These are phyloP conservation scores for Sinocyclocheilus anshuiensis DNA, from an alignment of 2,113 vertebrate species.

Conservation along the genomic window DNA sequence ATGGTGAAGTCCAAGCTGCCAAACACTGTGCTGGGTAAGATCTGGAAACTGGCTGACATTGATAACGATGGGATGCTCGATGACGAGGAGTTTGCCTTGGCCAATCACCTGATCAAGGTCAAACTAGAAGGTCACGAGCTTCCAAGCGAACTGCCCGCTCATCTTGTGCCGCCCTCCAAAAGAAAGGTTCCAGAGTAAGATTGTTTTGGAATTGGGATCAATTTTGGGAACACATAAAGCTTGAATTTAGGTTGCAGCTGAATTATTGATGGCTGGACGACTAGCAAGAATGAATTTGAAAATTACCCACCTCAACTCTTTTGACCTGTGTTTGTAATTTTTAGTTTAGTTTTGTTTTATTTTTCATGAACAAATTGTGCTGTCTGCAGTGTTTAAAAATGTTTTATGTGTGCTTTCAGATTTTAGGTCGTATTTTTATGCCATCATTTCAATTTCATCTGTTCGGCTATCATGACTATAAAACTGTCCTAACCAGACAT, in stretches of 20 bases:
- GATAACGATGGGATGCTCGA: constrained; percentile 98
- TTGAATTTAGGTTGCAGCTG: constrained; percentile 12
- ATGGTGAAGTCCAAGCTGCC: constrained; percentile 99
- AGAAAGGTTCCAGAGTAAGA: constrained; percentile 87
- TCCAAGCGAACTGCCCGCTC: constrained; percentile 88
- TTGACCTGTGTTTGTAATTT: constrained; percentile 20
- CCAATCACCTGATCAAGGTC: constrained; percentile 98
- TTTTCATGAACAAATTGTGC: not conserved
- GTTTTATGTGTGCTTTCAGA: not conserved
- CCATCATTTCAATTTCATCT: not conserved
- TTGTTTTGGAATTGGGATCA: constrained; percentile 10
- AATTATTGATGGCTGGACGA: not conserved
- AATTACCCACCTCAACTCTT: constrained; percentile 21
- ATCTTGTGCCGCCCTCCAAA: constrained; percentile 94
- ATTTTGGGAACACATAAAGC: constrained; percentile 22
- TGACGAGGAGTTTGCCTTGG: constrained; percentile 96
- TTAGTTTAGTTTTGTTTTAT: not conserved
- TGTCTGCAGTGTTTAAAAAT: not conserved
- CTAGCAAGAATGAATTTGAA: not conserved
- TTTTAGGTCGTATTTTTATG: not conserved
- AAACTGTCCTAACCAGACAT: not conserved
- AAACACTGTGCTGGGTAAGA: constrained; percentile 95
- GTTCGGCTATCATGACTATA: not conserved
- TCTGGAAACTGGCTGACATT: constrained; percentile 98
- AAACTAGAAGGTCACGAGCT: constrained; percentile 98